phyloP scores from a whole-genome alignment of 2,113 vertebrate species.

The Etia nguti region DNA sequence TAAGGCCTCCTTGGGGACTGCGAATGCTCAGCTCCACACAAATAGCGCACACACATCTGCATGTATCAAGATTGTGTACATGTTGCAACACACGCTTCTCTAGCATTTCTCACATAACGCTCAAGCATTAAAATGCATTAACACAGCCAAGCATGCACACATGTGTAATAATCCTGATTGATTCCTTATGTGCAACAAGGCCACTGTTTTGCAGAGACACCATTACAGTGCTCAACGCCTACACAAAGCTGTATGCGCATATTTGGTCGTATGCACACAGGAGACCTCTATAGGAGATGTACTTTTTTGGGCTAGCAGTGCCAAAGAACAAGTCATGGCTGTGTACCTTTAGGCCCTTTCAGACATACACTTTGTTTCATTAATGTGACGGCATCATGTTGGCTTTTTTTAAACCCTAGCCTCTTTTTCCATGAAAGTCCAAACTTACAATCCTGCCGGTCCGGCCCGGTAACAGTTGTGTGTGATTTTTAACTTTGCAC shows the following conservation, averaged over 20 bases:
- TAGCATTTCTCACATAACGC: constrained; percentile 23
- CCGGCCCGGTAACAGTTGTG: accelerated
- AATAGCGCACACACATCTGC: neutral
- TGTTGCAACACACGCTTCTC: neutral
- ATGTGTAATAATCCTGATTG: constrained; percentile 64
- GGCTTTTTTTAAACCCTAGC: neutral
- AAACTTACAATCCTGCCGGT: neutral
- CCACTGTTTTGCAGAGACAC: constrained; percentile 61
- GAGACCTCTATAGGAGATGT: neutral
- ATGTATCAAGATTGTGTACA: neutral
- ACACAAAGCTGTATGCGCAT: neutral
- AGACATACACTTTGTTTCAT: neutral
- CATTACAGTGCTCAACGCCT: constrained; percentile 45
- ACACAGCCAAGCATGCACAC: constrained; percentile 30
- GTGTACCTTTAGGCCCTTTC: neutral
- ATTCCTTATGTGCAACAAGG: constrained; percentile 71
- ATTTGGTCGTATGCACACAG: neutral
- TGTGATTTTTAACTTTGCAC: neutral
- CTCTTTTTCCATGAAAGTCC: neutral
- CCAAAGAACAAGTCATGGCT: neutral
- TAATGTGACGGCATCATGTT: neutral
- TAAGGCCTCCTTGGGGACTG: constrained; percentile 71
- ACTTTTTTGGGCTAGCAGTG: neutral
- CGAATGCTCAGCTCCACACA: constrained; percentile 66
- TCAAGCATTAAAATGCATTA: constrained; percentile 13